Evolutionary conservation across 2,113 vertebrate species (phyloP).

Genomic region (Strix uralensis): DNA sequence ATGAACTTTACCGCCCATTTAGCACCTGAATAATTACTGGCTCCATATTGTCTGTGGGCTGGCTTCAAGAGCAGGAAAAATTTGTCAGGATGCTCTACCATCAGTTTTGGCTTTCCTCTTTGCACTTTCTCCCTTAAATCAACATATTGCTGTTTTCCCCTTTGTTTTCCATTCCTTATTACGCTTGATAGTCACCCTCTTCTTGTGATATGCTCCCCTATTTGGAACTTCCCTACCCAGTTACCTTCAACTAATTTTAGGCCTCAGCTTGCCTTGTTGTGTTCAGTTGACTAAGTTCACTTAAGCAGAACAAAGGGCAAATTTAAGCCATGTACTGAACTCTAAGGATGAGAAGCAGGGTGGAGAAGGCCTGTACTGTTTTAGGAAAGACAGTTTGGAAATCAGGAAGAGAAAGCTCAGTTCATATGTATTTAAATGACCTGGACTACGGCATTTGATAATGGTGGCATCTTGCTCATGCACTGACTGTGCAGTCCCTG

Average conservation of each 20-base stretch:
- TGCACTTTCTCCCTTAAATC: not conserved
- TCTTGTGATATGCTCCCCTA: not conserved
- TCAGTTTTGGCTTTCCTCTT: not conserved
- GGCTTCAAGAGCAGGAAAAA: not conserved
- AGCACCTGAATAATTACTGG: not conserved
- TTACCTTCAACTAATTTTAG: not conserved
- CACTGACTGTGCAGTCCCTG: not conserved
- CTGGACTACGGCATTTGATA: not conserved
- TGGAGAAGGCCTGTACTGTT: not conserved
- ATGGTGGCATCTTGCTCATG: rapidly evolving
- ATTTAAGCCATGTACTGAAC: not conserved
- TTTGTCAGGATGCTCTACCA: not conserved
- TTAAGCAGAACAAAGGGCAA: not conserved
- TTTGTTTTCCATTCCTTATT: not conserved
- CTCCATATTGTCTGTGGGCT: not conserved
- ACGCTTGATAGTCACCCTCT: not conserved
- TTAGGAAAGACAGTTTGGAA: not conserved
- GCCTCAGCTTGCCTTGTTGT: not conserved
- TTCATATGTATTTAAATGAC: not conserved
- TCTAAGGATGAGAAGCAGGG: not conserved
- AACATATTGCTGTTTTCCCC: not conserved
- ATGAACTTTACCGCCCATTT: not conserved
- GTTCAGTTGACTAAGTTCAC: not conserved
- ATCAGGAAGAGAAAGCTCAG: not conserved
- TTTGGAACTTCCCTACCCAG: not conserved